These are phyloP conservation scores for Chloroclysta siterata DNA, from an alignment of 2,888 invertebrate genomes.

Conservation along the genomic window DNA sequence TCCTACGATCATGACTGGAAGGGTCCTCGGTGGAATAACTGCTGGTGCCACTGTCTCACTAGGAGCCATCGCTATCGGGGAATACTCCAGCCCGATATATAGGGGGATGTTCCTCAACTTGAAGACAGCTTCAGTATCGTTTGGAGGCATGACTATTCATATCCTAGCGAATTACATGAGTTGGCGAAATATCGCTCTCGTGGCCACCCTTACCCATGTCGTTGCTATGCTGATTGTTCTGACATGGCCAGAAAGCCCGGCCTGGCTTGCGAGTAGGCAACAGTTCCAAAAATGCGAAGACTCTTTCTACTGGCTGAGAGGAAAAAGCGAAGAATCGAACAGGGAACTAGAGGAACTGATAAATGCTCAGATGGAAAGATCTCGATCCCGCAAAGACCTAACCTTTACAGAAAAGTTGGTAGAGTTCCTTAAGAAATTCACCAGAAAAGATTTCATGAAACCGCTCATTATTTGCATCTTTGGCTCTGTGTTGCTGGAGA, in stretches of 20 bases:
- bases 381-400: conserved; percentile 14
- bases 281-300: conserved; percentile 63
- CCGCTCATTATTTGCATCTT: conserved; percentile 52
- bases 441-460: conserved; percentile 48
- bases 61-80: conserved; percentile 61
- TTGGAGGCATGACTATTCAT: conserved; percentile 53
- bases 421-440: conserved; percentile 43
- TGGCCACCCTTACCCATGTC: conserved; percentile 44
- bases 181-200: conserved; percentile 54
- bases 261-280: conserved; percentile 78
- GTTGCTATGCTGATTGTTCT: conserved; percentile 55
- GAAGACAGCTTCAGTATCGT: conserved; percentile 51
- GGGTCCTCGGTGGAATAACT: conserved; percentile 63
- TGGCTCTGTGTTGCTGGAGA: conserved; percentile 51
- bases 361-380: conserved; percentile 42
- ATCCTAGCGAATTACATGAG: conserved; percentile 47
- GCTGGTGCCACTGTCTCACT: conserved; percentile 72
- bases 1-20: conserved; percentile 49
- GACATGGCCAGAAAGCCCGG: conserved; percentile 84
- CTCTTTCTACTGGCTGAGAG: conserved; percentile 78
- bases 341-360: conserved; percentile 46
- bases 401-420: conserved; percentile 20
- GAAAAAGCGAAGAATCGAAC: conserved; percentile 46
- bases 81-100: conserved; percentile 57
- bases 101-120: conserved; percentile 59